Evolutionary conservation across 2,888 invertebrate species (phyloP).

Genomic region (Euzophera pinguis): DNA sequence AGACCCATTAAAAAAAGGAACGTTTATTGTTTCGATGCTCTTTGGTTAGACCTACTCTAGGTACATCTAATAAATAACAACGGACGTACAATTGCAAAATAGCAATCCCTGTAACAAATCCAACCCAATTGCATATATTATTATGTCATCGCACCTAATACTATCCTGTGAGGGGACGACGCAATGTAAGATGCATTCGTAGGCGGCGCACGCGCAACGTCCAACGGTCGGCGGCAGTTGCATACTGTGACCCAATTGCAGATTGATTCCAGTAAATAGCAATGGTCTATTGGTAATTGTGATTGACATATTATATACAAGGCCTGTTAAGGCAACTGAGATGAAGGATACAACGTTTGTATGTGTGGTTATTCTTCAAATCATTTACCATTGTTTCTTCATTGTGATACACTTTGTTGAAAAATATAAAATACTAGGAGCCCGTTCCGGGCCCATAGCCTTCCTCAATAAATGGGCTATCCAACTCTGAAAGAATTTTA

Average conservation of each 20-base stretch:
- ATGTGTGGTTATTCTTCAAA: neutral
- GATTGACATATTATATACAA: neutral
- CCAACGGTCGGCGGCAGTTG: conserved; percentile 65
- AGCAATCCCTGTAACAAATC: conserved; percentile 1
- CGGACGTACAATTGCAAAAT: conserved; percentile 1
- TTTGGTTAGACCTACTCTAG: neutral
- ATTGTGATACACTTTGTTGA: too few species aligned
- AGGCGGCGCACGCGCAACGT: conserved; percentile 59
- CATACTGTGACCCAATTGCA: conserved; percentile 65
- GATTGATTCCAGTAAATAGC: conserved; percentile 52
- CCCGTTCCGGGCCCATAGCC: too few species aligned
- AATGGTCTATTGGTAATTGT: conserved; percentile 20
- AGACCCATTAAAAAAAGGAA: too few species aligned
- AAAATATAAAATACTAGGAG: too few species aligned
- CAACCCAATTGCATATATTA: conserved; percentile 13
- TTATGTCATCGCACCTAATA: conserved; percentile 50
- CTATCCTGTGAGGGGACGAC: conserved; percentile 48
- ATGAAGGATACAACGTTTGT: neutral
- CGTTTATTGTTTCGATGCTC: neutral
- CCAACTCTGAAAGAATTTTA: too few species aligned
- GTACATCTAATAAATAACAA: neutral
- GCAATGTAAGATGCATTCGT: conserved; percentile 62
- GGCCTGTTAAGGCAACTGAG: neutral
- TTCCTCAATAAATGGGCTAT: too few species aligned
- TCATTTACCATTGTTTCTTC: neutral